Evolutionary conservation across 2,113 vertebrate genomes (phyloP).

Genomic region (Alectura lathami): DNA sequence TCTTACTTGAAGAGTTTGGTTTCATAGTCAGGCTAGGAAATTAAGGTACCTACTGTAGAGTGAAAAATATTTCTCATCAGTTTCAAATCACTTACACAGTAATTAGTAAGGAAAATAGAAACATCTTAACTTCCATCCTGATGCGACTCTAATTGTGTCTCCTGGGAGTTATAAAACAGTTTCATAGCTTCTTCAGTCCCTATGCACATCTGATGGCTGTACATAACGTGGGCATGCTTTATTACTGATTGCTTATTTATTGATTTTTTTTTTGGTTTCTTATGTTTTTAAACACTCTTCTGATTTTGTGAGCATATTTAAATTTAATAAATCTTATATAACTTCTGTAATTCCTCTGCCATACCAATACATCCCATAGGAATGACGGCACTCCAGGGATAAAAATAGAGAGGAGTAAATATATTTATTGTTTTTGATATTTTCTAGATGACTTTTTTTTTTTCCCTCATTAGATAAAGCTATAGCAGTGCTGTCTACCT

Average conservation of each 20-base stretch:
- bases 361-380: background rate
- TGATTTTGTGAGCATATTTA: background rate
- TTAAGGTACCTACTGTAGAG: background rate
- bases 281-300: slow-evolving; percentile 4
- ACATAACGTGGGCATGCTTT: background rate
- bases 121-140: background rate
- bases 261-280: background rate
- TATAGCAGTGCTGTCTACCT: slow-evolving; percentile 79
- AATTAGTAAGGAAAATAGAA: slow-evolving; percentile 8
- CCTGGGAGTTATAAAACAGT: slow-evolving; percentile 4
- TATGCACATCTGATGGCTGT: background rate
- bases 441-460: background rate
- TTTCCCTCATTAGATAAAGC: slow-evolving; percentile 81
- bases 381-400: background rate
- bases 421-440: background rate
- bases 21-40: background rate
- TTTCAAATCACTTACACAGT: slow-evolving; percentile 10
- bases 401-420: background rate
- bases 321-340: background rate
- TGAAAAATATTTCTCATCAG: background rate
- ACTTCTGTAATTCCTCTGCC: background rate
- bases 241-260: background rate
- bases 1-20: background rate
- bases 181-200: background rate
- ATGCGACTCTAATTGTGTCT: slow-evolving; percentile 1